Conservation (phyloP, 2,797 vertebrate genomes). For the Cebuella pygmaea region DNA sequence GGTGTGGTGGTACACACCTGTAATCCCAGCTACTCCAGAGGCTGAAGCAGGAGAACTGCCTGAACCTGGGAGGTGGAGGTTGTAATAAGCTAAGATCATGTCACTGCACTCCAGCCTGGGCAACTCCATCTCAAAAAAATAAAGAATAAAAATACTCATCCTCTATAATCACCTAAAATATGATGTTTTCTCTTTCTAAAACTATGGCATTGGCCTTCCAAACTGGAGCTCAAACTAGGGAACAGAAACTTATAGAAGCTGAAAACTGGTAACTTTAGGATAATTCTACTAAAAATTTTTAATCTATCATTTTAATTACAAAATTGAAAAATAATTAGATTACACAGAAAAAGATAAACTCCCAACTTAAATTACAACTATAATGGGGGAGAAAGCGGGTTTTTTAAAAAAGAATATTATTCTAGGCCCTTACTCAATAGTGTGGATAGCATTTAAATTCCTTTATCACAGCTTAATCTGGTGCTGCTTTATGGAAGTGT, state of each 20-base stretch:
- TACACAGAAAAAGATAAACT: not conserved
- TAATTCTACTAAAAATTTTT: not conserved
- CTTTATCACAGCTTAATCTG: not conserved
- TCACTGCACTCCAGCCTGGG: not conserved
- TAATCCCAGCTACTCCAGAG: not conserved
- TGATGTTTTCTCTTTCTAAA: not conserved
- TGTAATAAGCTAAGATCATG: not conserved
- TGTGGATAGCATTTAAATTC: not conserved
- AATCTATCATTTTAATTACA: not conserved
- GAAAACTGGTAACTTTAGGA: not conserved
- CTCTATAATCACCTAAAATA: not conserved
- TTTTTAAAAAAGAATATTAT: not conserved
- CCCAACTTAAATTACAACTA: not conserved
- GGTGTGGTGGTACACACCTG: fast-evolving
- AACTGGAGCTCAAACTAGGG: not conserved
- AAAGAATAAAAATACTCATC: not conserved
- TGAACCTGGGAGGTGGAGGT: not conserved
- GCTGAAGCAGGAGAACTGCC: not conserved
- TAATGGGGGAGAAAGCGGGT: not conserved
- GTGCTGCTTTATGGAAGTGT: not conserved
- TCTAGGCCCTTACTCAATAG: not conserved
- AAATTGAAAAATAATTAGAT: not conserved
- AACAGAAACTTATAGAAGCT: not conserved
- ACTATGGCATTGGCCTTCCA: not conserved
- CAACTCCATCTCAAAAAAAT: not conserved